Base-by-base conservation (phyloP, 2,888 invertebrate genomes). In the Melipona bicolor region DNA sequence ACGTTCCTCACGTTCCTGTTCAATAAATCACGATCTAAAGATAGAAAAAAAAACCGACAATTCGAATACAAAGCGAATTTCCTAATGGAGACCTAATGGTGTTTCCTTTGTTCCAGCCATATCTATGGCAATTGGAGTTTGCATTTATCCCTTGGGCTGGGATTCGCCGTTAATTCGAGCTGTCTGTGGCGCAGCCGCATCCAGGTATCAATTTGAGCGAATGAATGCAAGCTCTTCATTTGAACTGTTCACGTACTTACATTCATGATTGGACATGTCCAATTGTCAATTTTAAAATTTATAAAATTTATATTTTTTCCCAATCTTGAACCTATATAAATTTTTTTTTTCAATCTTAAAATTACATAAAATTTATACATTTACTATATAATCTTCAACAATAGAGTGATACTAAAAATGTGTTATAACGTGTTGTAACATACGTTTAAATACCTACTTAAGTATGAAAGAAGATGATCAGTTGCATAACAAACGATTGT, bases 141-240 rank as follows among this genome's bases (percentile, higher is more conserved):
- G 97, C 13, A 96, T 97, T 67, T 99, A 97, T 95, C 99, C 99
- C 0, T 97, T 97, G 13, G 99, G 98, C 1, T 99, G 99, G 98
- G 97, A 97, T 92, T 97, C 98, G 74, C 96, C 97, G 3, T 96
- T 96, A 79, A 97, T 99, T 54, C 96, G 97, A 86, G 96, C 97
- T 92, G 97, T 99, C 1, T 99, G 99, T 92, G 98, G 98, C 0
- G 96, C 97, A 19, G 96, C 97, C 0, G 97, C 97, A 0, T 97
- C 97, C 91, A 97, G 97, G 90, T 97, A 97, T 61, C 74, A 64
- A 49, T 69, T 76, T 52, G n/a, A 24, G 61, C 62, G 70, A 74
- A 62, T 0, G 19, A 50, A 17, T 50, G 32, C 1, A 27, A 43
- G 11, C 24, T 61, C 17, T 0, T 49, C 27, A 17, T 49, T 49